Evolutionary conservation across 2,113 vertebrate genomes (phyloP).

Genomic region (Aldabrachelys gigantea): DNA sequence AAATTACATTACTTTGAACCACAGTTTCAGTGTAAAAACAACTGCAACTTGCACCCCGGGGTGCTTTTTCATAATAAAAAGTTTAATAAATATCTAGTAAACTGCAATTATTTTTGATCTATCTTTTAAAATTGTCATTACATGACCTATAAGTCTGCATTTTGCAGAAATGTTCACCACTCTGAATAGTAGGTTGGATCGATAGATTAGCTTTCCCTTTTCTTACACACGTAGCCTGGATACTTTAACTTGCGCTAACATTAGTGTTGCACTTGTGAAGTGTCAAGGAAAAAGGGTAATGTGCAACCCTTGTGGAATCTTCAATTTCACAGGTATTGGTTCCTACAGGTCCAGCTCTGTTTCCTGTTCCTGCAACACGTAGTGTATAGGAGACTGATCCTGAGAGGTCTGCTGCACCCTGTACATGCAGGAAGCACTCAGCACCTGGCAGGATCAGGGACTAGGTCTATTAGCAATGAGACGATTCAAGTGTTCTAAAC

Average conservation of each 20-base stretch:
- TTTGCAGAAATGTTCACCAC: neutral
- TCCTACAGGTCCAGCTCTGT: constrained; percentile 11
- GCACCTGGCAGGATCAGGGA: constrained; percentile 73
- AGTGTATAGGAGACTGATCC: constrained; percentile 16
- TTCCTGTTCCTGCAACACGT: neutral
- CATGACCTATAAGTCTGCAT: neutral
- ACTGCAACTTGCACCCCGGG: constrained; percentile 66
- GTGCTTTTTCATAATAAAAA: constrained; percentile 75
- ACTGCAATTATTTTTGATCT: constrained; percentile 36
- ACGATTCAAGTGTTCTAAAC: constrained; percentile 71
- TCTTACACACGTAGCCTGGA: neutral
- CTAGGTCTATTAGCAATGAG: constrained; percentile 65
- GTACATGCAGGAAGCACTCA: constrained; percentile 68
- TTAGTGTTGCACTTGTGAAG: constrained; percentile 69
- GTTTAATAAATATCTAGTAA: constrained; percentile 61
- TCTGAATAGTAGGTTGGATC: neutral
- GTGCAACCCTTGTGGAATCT: neutral
- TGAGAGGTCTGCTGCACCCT: neutral
- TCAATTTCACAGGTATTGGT: neutral
- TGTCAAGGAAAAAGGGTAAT: constrained; percentile 1
- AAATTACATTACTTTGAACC: constrained; percentile 65
- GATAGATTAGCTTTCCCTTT: neutral
- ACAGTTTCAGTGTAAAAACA: constrained; percentile 61
- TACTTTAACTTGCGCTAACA: constrained; percentile 12
- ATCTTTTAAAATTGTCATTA: constrained; percentile 58